Percentiles rank a stretch among this genome's conserved stretches.
phyloP scores from a whole-genome alignment of 2,888 invertebrate genomes.

The Crioceris asparagi region DNA sequence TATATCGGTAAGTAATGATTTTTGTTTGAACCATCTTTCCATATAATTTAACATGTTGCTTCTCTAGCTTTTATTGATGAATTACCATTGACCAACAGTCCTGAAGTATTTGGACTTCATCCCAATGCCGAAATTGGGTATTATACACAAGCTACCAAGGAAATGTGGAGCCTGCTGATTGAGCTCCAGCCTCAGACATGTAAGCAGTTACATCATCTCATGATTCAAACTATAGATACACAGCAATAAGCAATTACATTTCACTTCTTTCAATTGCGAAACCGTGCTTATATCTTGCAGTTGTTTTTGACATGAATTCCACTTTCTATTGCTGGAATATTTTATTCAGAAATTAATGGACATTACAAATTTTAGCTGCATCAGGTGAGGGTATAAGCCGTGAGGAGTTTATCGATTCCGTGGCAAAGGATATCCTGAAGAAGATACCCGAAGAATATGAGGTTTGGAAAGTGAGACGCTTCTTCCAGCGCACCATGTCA shows the following conservation, averaged over 20 bases:
- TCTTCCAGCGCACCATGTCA: constrained; percentile 67
- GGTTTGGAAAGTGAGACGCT: constrained; percentile 62
- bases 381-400: constrained; percentile 63
- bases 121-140: constrained; percentile 94
- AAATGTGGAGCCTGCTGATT: constrained; percentile 78
- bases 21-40: not conserved
- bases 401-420: constrained; percentile 74
- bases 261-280: too few relatives aligned
- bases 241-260: too few relatives aligned
- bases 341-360: too few relatives aligned
- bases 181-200: constrained; percentile 86
- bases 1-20: constrained; percentile 50
- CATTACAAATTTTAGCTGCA: constrained; percentile 48
- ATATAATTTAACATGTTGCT: not conserved
- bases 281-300: too few relatives aligned
- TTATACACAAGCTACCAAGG: constrained; percentile 76
- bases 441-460: constrained; percentile 72
- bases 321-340: too few relatives aligned
- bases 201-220: constrained; percentile 39
- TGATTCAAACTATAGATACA: too few relatives aligned
- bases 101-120: constrained; percentile 86
- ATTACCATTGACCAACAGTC: constrained; percentile 73
- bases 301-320: too few relatives aligned
- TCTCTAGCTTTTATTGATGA: constrained; percentile 63
- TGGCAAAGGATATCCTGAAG: constrained; percentile 65